phyloP scores from a whole-genome alignment of 2,888 invertebrate species.

The Clanis bilineata region DNA sequence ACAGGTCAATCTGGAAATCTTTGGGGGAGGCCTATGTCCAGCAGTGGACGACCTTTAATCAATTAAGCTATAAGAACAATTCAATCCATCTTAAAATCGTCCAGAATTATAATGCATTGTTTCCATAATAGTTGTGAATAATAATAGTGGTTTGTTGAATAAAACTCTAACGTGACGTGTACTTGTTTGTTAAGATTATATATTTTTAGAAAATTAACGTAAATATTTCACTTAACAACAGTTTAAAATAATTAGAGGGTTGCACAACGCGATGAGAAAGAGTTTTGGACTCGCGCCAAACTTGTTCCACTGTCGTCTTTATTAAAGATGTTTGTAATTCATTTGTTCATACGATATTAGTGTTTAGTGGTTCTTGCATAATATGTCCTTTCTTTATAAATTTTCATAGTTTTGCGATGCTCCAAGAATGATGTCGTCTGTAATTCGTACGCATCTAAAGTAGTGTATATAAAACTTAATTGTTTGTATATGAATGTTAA shows the following conservation, averaged over 20 bases:
- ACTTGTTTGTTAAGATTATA: neutral
- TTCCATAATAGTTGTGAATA: no score
- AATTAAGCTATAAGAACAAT: no score
- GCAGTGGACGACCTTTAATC: no score
- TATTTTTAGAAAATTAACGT: neutral
- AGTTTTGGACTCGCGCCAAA: conserved; percentile 28
- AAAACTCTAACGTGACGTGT: neutral
- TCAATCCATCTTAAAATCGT: no score
- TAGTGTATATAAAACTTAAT: no score
- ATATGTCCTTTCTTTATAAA: no score
- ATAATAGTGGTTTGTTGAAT: neutral
- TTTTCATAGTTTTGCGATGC: no score
- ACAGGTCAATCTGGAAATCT: no score
- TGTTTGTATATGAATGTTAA: neutral
- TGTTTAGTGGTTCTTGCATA: neutral
- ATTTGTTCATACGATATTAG: conserved; percentile 11
- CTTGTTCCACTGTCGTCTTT: neutral
- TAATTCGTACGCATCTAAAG: no score
- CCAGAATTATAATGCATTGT: no score
- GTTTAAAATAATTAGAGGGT: conserved; percentile 4
- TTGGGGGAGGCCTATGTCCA: no score
- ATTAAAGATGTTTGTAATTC: conserved; percentile 13
- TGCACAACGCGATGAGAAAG: neutral
- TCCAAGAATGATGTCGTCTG: no score
- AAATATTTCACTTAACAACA: neutral